These are phyloP conservation scores for Vespertilio murinus DNA, from an alignment of 2,797 vertebrate species.

Conservation along the genomic window DNA sequence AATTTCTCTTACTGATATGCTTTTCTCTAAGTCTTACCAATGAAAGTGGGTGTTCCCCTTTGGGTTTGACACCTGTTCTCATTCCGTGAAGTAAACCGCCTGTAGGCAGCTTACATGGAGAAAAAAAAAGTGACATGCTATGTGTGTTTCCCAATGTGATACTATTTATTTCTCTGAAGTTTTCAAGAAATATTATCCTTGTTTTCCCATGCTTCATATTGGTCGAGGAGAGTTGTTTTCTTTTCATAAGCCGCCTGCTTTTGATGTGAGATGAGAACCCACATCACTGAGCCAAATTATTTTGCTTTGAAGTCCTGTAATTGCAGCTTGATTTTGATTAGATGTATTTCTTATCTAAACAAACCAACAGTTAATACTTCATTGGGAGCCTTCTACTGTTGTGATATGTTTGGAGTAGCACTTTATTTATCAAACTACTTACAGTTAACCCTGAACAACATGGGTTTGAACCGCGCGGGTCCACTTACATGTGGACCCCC, in stretches of 20 bases:
- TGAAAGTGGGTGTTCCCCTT: background rate
- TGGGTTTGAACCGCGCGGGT: background rate
- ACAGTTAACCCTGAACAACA: background rate
- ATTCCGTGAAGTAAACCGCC: slow-evolving; percentile 20
- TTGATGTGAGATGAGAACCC: slow-evolving; percentile 74
- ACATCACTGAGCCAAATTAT: slow-evolving; percentile 49
- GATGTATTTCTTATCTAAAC: slow-evolving; percentile 74
- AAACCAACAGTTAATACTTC: slow-evolving; percentile 74
- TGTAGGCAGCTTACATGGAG: slow-evolving; percentile 9
- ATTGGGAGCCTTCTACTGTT: slow-evolving; percentile 57
- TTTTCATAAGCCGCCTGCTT: slow-evolving; percentile 74
- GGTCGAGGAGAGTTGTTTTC: slow-evolving; percentile 59
- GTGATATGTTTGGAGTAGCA: slow-evolving; percentile 60
- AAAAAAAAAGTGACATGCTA: background rate
- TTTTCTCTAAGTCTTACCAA: background rate
- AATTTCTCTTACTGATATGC: slow-evolving; percentile 62
- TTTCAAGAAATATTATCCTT: slow-evolving; percentile 58
- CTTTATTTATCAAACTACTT: slow-evolving; percentile 58
- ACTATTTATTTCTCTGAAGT: slow-evolving; percentile 49
- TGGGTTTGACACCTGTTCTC: slow-evolving; percentile 60
- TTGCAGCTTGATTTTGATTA: slow-evolving; percentile 67
- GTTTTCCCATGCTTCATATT: slow-evolving; percentile 68
- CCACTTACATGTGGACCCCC: background rate
- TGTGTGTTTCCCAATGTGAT: slow-evolving; percentile 28
- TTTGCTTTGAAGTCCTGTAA: slow-evolving; percentile 64